Evolutionary conservation across 2,113 vertebrate genomes (phyloP).

Genomic region (Loxodonta africana): DNA sequence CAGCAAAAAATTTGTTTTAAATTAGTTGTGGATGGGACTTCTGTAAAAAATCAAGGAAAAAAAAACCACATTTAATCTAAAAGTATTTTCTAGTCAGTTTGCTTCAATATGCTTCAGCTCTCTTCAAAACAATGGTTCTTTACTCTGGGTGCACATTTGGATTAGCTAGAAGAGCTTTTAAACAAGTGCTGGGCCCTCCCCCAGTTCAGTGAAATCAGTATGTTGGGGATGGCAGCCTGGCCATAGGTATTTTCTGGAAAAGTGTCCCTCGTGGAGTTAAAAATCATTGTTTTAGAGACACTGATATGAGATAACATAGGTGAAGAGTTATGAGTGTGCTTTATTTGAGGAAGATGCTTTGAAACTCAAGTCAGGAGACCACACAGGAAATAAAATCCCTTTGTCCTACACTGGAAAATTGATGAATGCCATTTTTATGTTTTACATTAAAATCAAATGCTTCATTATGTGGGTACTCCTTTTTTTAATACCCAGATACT

Average conservation of each 20-base stretch:
- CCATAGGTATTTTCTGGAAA: not conserved
- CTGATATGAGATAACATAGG: not conserved
- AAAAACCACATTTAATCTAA: not conserved
- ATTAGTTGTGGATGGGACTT: not conserved
- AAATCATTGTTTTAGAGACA: not conserved
- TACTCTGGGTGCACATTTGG: not conserved
- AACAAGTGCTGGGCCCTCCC: not conserved
- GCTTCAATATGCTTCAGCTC: not conserved
- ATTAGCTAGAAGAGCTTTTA: not conserved
- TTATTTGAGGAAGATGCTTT: not conserved
- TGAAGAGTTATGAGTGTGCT: not conserved
- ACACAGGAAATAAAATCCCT: not conserved
- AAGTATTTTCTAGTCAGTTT: not conserved
- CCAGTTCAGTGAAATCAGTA: not conserved
- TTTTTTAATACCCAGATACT: not conserved
- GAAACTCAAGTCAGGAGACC: not conserved
- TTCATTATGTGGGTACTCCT: not conserved
- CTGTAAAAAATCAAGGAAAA: not conserved
- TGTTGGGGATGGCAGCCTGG: not conserved
- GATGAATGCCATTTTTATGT: not conserved
- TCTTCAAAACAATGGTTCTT: not conserved
- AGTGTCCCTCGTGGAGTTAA: not conserved
- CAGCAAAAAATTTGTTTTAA: slow-evolving; percentile 21
- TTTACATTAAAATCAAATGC: slow-evolving; percentile 13
- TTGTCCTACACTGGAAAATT: not conserved